Evolutionary conservation across 2,888 invertebrate species (phyloP), one percentile per base, ranked within the genome.

Genomic region (Gerosis bhagava): DNA sequence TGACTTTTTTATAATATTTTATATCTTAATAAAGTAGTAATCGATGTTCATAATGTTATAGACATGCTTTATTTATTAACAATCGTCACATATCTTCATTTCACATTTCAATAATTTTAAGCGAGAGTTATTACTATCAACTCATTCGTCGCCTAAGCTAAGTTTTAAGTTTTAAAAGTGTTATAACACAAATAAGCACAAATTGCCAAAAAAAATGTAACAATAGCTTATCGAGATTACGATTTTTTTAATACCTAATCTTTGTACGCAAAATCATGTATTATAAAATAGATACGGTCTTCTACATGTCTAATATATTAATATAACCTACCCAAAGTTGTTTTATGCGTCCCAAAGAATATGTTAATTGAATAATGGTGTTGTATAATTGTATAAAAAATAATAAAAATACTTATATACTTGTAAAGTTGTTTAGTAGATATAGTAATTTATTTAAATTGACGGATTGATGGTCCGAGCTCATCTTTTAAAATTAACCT

Each of bases 331-430:
- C 76, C 86, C 86, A 86, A 87, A 87, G 87, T 82, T 81, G 70
- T 77, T 77, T 77, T 73, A 77, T 65, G 77, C 73, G 73, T 77
- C 79, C 87, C 87, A 88, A 87, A 88, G 87, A 87, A 69, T 84
- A 84, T 79, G 77, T 78, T 78, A 76, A 83, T 78, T 71, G 72
- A 76, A 72, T 74, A 72, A 76, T 60, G 73, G 72, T 76, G 79
- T 81, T 87, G 86, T 88, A 87, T 83, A 83, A 84, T 84, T 87
- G 82, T 88, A 81, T 77, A 86, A 81, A 70, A 78, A 71, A 73
- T 73, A 76, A 78, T 78, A 78, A 78, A 81, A 79, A 81, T 77
- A 82, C 77, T 75, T 83, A 81, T 83, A 77, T 82, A 83, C 76
- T 62, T 86, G 83, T 87, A 83, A 79, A 84, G 79, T 81, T 77